Conservation (phyloP, 2,113 vertebrate genomes). For the Corvus hawaiiensis region DNA sequence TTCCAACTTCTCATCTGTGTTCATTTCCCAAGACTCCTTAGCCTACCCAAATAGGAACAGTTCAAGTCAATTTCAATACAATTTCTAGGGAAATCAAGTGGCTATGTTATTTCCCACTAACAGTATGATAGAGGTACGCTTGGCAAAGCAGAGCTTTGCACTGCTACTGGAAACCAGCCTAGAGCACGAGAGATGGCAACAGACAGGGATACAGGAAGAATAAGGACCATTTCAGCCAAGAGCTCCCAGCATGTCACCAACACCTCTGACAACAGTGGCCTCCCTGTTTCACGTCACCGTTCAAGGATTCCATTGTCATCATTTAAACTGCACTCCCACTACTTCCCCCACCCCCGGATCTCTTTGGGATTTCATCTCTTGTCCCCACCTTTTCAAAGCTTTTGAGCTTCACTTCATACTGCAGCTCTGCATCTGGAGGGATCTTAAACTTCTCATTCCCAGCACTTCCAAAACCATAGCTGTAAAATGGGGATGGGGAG, state of each 20-base stretch:
- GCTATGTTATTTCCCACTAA: background rate
- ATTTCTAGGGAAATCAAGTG: background rate
- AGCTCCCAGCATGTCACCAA: background rate
- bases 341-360: background rate
- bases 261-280: background rate
- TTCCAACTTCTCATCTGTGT: constrained; percentile 86
- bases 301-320: background rate
- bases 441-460: constrained; percentile 86
- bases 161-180: background rate
- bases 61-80: background rate
- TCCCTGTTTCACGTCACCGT: background rate
- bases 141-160: background rate
- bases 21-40: constrained; percentile 99
- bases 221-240: background rate
- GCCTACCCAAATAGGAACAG: constrained; percentile 71
- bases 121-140: background rate
- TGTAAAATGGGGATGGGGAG: background rate
- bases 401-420: constrained; percentile 87
- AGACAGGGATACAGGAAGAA: background rate
- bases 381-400: constrained; percentile 90
- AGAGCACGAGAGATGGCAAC: background rate
- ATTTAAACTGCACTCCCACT: background rate
- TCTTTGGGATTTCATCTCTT: background rate
- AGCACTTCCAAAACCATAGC: constrained; percentile 86
- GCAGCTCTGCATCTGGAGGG: constrained; percentile 81